phyloP scores from a whole-genome alignment of 53 echinoderm and acorn worm species.

The Temnopleurus reevesii region DNA sequence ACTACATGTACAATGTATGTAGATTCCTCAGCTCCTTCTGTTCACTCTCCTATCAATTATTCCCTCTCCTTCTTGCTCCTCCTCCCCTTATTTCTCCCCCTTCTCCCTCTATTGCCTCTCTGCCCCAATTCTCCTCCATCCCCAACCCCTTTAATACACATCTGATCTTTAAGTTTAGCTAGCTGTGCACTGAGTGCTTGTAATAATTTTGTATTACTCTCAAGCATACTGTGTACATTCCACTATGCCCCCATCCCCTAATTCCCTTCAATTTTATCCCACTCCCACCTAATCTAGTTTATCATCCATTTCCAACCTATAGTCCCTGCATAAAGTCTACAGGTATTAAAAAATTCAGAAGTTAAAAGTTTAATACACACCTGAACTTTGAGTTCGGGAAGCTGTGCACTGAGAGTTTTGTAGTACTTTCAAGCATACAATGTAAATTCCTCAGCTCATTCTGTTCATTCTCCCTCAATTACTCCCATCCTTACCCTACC shows the following conservation, averaged over 20 bases:
- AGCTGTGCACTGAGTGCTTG: slow-evolving; percentile 83
- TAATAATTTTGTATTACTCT: slow-evolving; percentile 85
- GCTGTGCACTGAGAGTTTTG: slow-evolving; percentile 78
- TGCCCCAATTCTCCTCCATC: too few species aligned
- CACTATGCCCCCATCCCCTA: too few species aligned
- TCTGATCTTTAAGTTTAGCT: slow-evolving; percentile 95
- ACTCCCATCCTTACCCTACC: too few species aligned
- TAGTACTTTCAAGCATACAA: slow-evolving; percentile 79
- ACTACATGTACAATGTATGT: background rate
- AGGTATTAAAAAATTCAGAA: background rate
- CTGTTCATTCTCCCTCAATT: slow-evolving; percentile 95
- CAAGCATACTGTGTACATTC: too few species aligned
- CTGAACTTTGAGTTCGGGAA: slow-evolving; percentile 89
- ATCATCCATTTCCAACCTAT: too few species aligned
- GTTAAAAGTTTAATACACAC: too few species aligned
- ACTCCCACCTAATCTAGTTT: background rate
- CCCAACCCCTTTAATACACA: too few species aligned
- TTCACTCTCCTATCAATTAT: slow-evolving; percentile 60
- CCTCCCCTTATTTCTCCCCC: background rate
- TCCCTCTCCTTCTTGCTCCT: too few species aligned
- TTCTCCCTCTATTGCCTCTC: too few species aligned
- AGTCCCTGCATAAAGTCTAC: too few species aligned
- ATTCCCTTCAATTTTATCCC: background rate
- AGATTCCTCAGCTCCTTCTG: background rate
- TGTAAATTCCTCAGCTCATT: slow-evolving; percentile 89